A percentile compares a stretch with the other conserved stretches of the same genome.
These are phyloP conservation scores for Drosophila triauraria DNA, from an alignment of 1,140 invertebrate genomes.

Conservation along the genomic window DNA sequence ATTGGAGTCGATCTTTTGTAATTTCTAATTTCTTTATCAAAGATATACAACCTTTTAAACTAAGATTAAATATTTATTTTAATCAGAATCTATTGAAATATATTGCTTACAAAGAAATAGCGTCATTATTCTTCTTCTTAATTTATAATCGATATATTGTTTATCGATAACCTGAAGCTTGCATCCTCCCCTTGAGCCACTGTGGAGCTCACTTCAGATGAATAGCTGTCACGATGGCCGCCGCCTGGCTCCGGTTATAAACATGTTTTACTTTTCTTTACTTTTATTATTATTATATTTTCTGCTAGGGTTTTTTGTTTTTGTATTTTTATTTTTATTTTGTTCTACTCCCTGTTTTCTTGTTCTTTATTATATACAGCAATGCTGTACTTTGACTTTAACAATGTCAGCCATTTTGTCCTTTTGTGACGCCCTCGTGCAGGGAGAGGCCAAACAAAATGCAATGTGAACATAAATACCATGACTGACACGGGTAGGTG, in stretches of 20 bases:
- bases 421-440: conserved; percentile 56
- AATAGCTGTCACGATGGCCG: conserved; percentile 5
- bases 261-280: conserved; percentile 25
- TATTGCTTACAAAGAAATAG: no score
- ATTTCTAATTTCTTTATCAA: no score
- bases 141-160: background rate
- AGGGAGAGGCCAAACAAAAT: conserved; percentile 27
- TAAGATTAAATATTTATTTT: no score
- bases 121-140: no score
- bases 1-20: no score
- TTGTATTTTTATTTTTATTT: conserved; percentile 4
- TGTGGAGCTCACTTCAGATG: conserved; percentile 9
- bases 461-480: conserved; percentile 48
- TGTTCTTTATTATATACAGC: conserved; percentile 24
- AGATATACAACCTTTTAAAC: no score
- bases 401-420: conserved; percentile 77
- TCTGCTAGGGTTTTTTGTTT: background rate
- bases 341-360: conserved; percentile 1
- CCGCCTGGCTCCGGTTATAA: conserved; percentile 9
- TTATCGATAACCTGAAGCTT: background rate
- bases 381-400: conserved; percentile 61
- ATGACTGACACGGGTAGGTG: conserved; percentile 29
- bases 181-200: no score
- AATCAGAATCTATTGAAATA: no score
- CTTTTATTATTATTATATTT: conserved; percentile 23